Percentiles rank a stretch among this genome's conserved stretches.
These are phyloP conservation scores for Nomada fucata DNA, from an alignment of 2,888 invertebrate species.

Conservation along the genomic window DNA sequence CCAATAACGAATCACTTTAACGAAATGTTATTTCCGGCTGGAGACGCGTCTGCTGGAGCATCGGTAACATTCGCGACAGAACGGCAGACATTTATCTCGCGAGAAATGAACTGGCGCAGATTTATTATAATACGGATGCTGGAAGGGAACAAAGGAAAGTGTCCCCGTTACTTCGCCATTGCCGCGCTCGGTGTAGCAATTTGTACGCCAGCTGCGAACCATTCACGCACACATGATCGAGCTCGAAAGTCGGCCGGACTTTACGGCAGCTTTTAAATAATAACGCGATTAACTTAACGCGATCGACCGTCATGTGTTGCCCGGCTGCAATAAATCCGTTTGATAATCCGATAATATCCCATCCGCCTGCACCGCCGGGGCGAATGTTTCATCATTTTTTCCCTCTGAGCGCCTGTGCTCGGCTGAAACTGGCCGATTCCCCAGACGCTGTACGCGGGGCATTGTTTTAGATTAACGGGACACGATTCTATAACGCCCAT, in stretches of 20 bases:
- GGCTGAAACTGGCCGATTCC: conserved; percentile 61
- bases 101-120: neutral
- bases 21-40: neutral
- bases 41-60: no score
- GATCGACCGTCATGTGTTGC: conserved; percentile 51
- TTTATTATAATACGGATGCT: neutral
- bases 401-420: conserved; percentile 52
- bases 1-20: no score
- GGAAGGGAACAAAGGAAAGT: conserved; percentile 1
- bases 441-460: conserved; percentile 34
- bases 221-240: conserved; percentile 9
- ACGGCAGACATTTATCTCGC: neutral
- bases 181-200: neutral
- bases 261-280: conserved; percentile 53
- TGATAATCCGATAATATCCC: conserved; percentile 69
- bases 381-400: conserved; percentile 67
- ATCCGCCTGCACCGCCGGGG: conserved; percentile 40
- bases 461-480: conserved; percentile 67
- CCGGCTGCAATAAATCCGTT: conserved; percentile 45
- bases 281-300: conserved; percentile 66
- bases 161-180: neutral
- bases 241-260: conserved; percentile 4
- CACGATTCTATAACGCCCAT: conserved; percentile 36
- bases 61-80: no score
- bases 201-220: neutral